phyloP scores from a whole-genome alignment of 1,140 invertebrate genomes.

The Ceratina australensis region DNA sequence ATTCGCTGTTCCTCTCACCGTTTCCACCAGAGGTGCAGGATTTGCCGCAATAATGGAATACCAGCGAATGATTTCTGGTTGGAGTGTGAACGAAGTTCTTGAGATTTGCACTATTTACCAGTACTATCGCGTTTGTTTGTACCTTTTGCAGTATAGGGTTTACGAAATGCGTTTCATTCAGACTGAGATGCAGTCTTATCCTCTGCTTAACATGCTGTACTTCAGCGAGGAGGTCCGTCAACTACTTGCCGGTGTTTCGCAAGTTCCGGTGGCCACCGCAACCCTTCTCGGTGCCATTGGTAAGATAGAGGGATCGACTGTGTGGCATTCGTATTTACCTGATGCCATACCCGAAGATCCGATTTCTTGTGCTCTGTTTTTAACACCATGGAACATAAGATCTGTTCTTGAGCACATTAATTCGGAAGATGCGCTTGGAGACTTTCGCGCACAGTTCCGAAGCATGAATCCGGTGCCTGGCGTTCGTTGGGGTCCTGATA shows the following conservation, averaged over 20 bases:
- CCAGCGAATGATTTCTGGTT: not conserved
- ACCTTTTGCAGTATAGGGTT: not conserved
- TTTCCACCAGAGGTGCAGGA: not conserved
- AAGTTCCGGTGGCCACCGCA: not conserved
- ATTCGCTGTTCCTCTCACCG: not conserved
- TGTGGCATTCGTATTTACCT: too few species aligned
- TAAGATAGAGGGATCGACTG: too few species aligned
- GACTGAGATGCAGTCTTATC: not conserved
- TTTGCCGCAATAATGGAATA: not conserved
- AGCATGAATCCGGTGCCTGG: too few species aligned
- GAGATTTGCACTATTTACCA: not conserved
- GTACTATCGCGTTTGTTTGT: not conserved
- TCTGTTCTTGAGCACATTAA: too few species aligned
- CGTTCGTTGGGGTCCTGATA: too few species aligned
- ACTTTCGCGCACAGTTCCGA: too few species aligned
- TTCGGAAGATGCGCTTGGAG: too few species aligned
- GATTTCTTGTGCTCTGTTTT: too few species aligned
- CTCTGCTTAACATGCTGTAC: not conserved
- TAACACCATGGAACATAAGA: too few species aligned
- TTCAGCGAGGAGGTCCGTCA: not conserved
- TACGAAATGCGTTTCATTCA: not conserved
- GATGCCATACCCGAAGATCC: too few species aligned
- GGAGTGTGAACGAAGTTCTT: not conserved
- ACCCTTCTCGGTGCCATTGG: not conserved
- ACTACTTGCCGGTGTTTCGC: not conserved